phyloP scores from a whole-genome alignment of 2,888 invertebrate genomes.

The Sympetrum striolatum region DNA sequence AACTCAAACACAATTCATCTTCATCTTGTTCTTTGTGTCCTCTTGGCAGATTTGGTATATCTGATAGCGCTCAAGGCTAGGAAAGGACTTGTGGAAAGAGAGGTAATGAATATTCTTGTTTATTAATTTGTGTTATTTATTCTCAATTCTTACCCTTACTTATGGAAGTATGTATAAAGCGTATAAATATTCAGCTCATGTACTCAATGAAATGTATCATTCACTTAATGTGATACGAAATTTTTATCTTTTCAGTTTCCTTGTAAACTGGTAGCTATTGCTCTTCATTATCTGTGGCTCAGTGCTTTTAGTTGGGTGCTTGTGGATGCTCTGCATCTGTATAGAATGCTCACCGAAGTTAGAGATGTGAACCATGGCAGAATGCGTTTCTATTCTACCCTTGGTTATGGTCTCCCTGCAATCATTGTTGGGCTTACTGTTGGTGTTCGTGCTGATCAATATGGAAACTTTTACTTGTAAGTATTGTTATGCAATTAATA shows the following conservation, averaged over 20 bases:
- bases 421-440: slow-evolving; percentile 90
- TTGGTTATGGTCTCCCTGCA: slow-evolving; percentile 92
- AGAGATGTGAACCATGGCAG: slow-evolving; percentile 95
- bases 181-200: background rate
- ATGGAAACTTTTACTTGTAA: slow-evolving; percentile 93
- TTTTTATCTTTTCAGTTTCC: slow-evolving; percentile 67
- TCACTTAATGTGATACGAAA: background rate
- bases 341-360: slow-evolving; percentile 93
- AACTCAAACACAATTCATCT: slow-evolving; percentile 95
- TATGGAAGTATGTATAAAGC: too few species aligned
- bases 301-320: slow-evolving; percentile 90
- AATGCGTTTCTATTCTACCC: slow-evolving; percentile 88
- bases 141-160: background rate
- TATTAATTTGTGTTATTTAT: background rate
- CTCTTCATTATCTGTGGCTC: slow-evolving; percentile 92
- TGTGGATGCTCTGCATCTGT: slow-evolving; percentile 90
- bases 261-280: slow-evolving; percentile 89
- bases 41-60: slow-evolving; percentile 85
- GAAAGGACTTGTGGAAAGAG: slow-evolving; percentile 79
- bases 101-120: slow-evolving; percentile 64
- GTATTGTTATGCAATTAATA: slow-evolving; percentile 57
- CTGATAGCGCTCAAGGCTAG: slow-evolving; percentile 86
- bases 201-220: background rate
- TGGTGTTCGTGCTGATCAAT: slow-evolving; percentile 91
- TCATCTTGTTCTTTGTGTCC: slow-evolving; percentile 89